Conservation (phyloP, 64 coral and sea anemone species). For the Montipora foliosa region DNA sequence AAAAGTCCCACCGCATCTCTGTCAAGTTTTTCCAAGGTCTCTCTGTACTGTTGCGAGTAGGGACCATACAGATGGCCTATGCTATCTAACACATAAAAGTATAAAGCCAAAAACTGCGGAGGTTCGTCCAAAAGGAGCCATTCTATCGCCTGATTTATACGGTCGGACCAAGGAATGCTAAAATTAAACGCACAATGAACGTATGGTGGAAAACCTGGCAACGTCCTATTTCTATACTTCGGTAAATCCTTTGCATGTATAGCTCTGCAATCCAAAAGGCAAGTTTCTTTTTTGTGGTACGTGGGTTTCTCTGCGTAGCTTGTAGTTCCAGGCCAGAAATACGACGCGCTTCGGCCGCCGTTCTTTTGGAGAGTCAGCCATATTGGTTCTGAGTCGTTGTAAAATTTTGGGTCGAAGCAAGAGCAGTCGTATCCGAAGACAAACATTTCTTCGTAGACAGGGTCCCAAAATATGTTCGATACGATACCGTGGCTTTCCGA, state of each 20-base stretch:
- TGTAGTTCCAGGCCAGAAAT: conserved; percentile 55
- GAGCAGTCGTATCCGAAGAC: conserved; percentile 74
- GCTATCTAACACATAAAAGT: conserved; percentile 63
- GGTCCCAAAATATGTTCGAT: conserved; percentile 85
- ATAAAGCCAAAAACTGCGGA: conserved; percentile 77
- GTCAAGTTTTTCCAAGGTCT: conserved; percentile 62
- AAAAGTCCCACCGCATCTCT: conserved; percentile 61
- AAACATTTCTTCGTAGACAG: conserved; percentile 71
- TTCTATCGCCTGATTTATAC: conserved; percentile 43
- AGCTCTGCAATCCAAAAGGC: conserved; percentile 2
- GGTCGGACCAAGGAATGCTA: not conserved
- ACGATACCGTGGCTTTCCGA: conserved; percentile 88
- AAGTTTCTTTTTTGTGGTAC: conserved; percentile 19
- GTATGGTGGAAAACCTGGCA: not conserved
- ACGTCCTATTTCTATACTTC: conserved; percentile 35
- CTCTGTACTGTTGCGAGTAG: conserved; percentile 44
- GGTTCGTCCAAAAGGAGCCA: conserved; percentile 54
- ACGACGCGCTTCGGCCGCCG: conserved; percentile 11
- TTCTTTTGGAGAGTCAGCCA: conserved; percentile 82
- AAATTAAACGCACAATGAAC: conserved; percentile 13
- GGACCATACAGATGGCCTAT: conserved; percentile 63
- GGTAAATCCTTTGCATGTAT: conserved; percentile 35
- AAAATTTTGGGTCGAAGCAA: conserved; percentile 84
- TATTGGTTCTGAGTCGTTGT: conserved; percentile 77
- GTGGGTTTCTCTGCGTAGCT: conserved; percentile 36